Evolutionary conservation across 1,140 invertebrate genomes (phyloP).

Genomic region (Stegodyphus dumicola): DNA sequence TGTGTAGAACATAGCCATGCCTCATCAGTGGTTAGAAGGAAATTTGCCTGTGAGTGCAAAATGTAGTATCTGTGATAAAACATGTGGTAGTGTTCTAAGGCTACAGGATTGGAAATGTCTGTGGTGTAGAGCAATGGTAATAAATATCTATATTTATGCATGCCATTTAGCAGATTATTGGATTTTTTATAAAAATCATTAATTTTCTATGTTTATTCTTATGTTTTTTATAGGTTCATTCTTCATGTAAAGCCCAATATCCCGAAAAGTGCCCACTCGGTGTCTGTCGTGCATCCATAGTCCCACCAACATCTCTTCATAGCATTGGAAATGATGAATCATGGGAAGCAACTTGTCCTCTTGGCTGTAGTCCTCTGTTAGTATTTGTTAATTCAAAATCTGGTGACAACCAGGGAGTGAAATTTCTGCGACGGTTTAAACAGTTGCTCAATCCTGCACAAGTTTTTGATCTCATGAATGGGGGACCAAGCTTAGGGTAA

Average conservation of each 20-base stretch:
- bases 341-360: constrained; percentile 87
- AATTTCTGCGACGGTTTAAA: constrained; percentile 94
- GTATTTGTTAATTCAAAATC: constrained; percentile 98
- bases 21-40: constrained; percentile 98
- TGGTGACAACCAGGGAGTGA: constrained; percentile 95
- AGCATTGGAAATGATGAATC: constrained; percentile 87
- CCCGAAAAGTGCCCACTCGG: constrained; percentile 84
- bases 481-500: constrained; percentile 86
- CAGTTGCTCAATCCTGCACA: constrained; percentile 96
- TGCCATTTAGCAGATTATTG: background rate
- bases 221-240: constrained; percentile 76
- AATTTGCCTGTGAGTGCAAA: constrained; percentile 95
- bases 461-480: constrained; percentile 93
- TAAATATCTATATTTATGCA: background rate
- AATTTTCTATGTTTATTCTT: background rate
- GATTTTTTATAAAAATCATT: background rate
- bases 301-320: constrained; percentile 91
- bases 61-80: constrained; percentile 94
- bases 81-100: constrained; percentile 93
- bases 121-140: constrained; percentile 88
- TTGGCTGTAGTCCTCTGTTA: constrained; percentile 85
- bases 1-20: constrained; percentile 88
- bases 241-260: constrained; percentile 80
- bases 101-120: constrained; percentile 96
- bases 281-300: constrained; percentile 84